Base-by-base conservation (phyloP, 2,888 invertebrate genomes). In the Chrysolina americana region DNA sequence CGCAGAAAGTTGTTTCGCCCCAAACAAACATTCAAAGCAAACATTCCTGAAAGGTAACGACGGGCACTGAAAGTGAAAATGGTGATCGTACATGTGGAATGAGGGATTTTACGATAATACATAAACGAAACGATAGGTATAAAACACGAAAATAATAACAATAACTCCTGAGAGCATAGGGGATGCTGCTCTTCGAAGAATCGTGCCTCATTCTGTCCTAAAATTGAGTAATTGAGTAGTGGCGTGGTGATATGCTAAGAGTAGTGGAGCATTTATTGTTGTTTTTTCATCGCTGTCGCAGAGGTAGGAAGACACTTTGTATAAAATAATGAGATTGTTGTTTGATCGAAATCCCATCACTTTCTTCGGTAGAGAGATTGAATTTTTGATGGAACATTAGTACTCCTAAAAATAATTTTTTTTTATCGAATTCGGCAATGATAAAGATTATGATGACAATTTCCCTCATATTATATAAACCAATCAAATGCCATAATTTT, bases 91-190 rank as follows among this genome's bases (percentile, higher is more conserved):
- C 53, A 21, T 21, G 21, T 13, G 5, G 5, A 21, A 21, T 11
- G 53, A 71, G 56, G 66, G 68, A 65, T 71, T 75, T 75, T 71
- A 75, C 68, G 71, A 71, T 65, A 19, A 21, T 36, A 48, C 75
- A 65, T 75, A 75, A 75, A 75, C 65, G 41, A 59, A 62, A 71
- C 64, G 71, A 64, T 56, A 64, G 64, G 68, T 68, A 65, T 71
- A 65, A 71, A 75, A 75, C 69, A 75, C 56, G 71, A 75, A 75
- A 62, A 75, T 75, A 50, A 75, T 75, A 71, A 71, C 71, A 59
- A 13, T 65, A 69, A 65, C 70, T 65, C 53, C 41, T 48, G 53
- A 0, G 21, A 23, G 53, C 53, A 23, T 21, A 21, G 2, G 5
- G 53, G 21, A 13, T 53, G 53, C 13, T 13, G 44, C 13, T 53